Evolutionary conservation across 2,888 invertebrate genomes (phyloP), one percentile per base, ranked within the genome.

Genomic region (Clitarchus hookeri): DNA sequence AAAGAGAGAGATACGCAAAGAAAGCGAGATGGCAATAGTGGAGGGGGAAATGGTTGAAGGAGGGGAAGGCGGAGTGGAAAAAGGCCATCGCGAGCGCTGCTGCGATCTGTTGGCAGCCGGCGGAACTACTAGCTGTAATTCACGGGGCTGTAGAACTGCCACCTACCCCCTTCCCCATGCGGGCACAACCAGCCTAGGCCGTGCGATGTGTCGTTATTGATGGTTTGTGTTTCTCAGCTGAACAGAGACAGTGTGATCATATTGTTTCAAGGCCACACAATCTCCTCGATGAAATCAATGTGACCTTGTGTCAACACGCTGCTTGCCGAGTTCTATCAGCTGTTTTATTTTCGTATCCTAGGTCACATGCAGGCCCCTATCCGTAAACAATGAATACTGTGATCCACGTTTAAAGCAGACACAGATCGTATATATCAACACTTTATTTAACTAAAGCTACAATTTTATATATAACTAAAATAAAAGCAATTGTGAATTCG

Each of bases 251-350:
- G 65, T 65, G n/a, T 65, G 65, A 65, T 53, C 53, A 53, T 65
- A 65, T 65, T 65, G 65, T 65, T 65, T 65, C 65, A 65, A 65
- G 65, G 65, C 65, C 65, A 65, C 65, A 65, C 65, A 65, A 65
- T 65, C 65, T 65, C 65, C 65, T 65, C n/a, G 65, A 65, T 65
- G 19, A 65, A n/a, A 65, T 65, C 65, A 65, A 65, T 65, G 65
- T 65, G 65, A 65, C 65, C 65, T 65, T 65, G 65, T 65, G 65
- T 65, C n/a, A 65, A 65, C 65, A 65, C 65, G 65, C 65, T 65
- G 19, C n/a, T 65, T 23, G 65, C 16, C 65, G 65, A 1, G 65
- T 65, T 65, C 11, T 65, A 65, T 65, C 65, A 65, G 65, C 65
- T 65, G 65, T 65, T 65, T 16, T 65, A 65, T 16, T 65, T 23